Conservation (phyloP, 1,140 invertebrate species). For the Cherax destructor region DNA sequence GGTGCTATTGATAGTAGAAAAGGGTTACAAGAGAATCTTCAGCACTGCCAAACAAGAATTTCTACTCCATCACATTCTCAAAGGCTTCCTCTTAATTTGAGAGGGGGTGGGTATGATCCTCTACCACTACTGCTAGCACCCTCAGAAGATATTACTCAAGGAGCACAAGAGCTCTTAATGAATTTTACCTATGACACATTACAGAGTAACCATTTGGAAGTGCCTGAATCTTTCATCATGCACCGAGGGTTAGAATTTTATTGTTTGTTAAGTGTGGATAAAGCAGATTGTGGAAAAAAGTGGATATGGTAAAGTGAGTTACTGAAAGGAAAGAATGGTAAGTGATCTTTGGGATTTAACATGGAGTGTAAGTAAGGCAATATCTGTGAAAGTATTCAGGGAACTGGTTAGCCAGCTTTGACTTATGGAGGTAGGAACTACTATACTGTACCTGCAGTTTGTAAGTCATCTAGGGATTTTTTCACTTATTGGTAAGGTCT, state of each 20-base stretch:
- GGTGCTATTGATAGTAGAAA: background rate
- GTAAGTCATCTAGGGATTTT: too few relatives aligned
- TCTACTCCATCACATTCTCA: background rate
- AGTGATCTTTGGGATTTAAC: too few relatives aligned
- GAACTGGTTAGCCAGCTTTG: too few relatives aligned
- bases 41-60: background rate
- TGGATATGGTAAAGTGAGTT: too few relatives aligned
- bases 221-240: background rate
- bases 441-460: too few relatives aligned
- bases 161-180: conserved; percentile 31
- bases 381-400: too few relatives aligned
- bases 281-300: too few relatives aligned
- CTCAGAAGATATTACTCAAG: conserved; percentile 10
- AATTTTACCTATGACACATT: conserved; percentile 44
- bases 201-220: conserved; percentile 15
- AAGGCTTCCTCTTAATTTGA: conserved; percentile 14
- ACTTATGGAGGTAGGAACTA: too few relatives aligned
- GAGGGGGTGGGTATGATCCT: conserved; percentile 33
- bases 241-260: conserved; percentile 24
- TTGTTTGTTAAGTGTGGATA: background rate
- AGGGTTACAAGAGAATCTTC: background rate
- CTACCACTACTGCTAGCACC: conserved; percentile 13
- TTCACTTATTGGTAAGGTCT: too few relatives aligned
- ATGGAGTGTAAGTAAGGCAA: too few relatives aligned
- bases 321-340: too few relatives aligned